phyloP scores from a whole-genome alignment of 1,140 invertebrate species.

The Pogonomyrmex californicus region DNA sequence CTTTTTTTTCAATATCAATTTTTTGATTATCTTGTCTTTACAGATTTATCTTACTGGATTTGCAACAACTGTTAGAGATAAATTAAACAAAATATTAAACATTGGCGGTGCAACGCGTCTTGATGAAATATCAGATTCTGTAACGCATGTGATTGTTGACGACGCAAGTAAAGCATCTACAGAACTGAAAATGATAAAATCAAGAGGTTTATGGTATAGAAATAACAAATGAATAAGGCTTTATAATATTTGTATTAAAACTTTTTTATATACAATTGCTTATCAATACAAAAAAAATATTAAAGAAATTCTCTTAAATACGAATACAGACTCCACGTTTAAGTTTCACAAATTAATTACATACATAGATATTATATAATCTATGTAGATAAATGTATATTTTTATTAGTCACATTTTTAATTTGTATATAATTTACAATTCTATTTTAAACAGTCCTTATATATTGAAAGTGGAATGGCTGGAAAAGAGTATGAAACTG shows the following conservation, averaged over 20 bases:
- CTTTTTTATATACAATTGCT: not conserved
- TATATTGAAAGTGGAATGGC: slow-evolving; percentile 91
- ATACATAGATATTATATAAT: not conserved
- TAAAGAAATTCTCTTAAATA: not conserved
- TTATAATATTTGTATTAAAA: not conserved
- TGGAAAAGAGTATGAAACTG: slow-evolving; percentile 91
- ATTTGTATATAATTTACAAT: slow-evolving; percentile 12
- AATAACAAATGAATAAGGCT: not conserved
- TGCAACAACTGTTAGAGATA: slow-evolving; percentile 89
- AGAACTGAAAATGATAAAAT: slow-evolving; percentile 86
- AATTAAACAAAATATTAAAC: slow-evolving; percentile 92
- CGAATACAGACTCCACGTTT: not conserved
- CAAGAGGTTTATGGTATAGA: slow-evolving; percentile 81
- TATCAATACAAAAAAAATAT: not conserved
- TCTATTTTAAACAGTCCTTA: slow-evolving; percentile 87
- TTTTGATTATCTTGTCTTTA: slow-evolving; percentile 48
- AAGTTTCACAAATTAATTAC: slow-evolving; percentile 11
- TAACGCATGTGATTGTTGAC: slow-evolving; percentile 94
- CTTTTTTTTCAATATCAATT: not conserved
- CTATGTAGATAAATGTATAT: not conserved
- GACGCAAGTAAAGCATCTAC: slow-evolving; percentile 85
- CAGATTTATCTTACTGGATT: slow-evolving; percentile 91
- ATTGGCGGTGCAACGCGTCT: slow-evolving; percentile 93
- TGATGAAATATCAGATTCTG: slow-evolving; percentile 91
- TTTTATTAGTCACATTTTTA: slow-evolving; percentile 10